Conservation (phyloP, 2,797 vertebrate genomes). For the Spondyliosoma cantharus region DNA sequence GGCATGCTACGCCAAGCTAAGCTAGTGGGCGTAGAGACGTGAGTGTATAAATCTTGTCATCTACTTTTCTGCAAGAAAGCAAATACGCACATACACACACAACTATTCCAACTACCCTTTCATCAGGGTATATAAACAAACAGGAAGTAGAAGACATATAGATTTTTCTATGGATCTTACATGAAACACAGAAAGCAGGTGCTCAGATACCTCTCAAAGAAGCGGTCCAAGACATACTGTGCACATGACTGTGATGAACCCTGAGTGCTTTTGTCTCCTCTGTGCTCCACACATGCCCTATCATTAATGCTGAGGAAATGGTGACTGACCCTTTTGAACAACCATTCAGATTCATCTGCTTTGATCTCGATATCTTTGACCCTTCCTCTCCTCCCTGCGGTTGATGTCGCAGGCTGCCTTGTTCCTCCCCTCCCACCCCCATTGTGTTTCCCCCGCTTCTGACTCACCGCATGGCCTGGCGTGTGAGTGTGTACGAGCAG, state of each 20-base stretch:
- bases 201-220: background rate
- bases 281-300: background rate
- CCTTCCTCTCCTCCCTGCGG: slow-evolving; percentile 19
- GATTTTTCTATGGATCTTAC: background rate
- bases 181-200: background rate
- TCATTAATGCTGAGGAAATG: slow-evolving; percentile 46
- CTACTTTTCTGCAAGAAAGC: background rate
- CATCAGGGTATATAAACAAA: background rate
- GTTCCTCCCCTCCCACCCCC: slow-evolving; percentile 22
- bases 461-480: slow-evolving; percentile 54
- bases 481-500: slow-evolving; percentile 30
- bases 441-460: slow-evolving; percentile 58
- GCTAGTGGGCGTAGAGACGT: background rate
- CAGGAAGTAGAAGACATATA: background rate
- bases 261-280: slow-evolving; percentile 6
- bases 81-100: background rate
- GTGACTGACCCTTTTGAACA: slow-evolving; percentile 29
- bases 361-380: slow-evolving; percentile 41
- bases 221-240: background rate
- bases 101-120: background rate
- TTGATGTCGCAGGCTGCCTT: slow-evolving; percentile 41
- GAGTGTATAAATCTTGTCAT: background rate
- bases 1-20: background rate
- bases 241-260: background rate
- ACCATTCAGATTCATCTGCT: slow-evolving; percentile 36